Base-by-base conservation (phyloP, 2,888 invertebrate genomes). In the Phyllotreta striolata region DNA sequence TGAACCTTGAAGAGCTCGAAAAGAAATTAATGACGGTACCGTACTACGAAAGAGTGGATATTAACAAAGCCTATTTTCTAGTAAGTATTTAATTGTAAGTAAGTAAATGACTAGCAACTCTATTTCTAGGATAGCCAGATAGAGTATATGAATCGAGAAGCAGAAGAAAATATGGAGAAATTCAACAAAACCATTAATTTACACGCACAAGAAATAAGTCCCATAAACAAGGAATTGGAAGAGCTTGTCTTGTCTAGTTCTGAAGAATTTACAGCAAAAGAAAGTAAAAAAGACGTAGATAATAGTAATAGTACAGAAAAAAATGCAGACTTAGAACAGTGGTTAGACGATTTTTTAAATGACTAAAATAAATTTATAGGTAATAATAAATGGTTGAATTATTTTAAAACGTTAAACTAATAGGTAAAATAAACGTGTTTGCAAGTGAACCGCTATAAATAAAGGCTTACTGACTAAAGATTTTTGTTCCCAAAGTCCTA, bases 301-400 rank as follows among this genome's bases (percentile, higher is more conserved):
- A 52, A 37, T 10, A 41, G 3, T 34, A 43, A 47, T 38, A 47
- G 6, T 10, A 8, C 47, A n/a, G 39, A 49, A 7, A 49, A 60
- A 9, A 60, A 60, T 38, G 43, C 44, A 24, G 60, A 60, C 14
- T 54, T 60, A 39, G 60, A 60, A 44, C 52, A 60, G 10, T 60
- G 60, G 60, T 35, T 60, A 34, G 60, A 60, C 37, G 52, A 60
- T 54, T 54, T 60, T 54, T 54, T 60, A 60, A 38, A 52, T 37
- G 52, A 52, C 43, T 60, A 37, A 60, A 24, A 24, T 34, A 47
- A n/a, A 47, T 39, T 57, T 49, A 12, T 13, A 56, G 56, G 56
- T 56, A 81, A 84, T 70, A 83, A 83, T 55, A 84, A 84, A 76
- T 73, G 85, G 46, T 9, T 46, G 8, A 46, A 46, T 24, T 24